These are phyloP conservation scores for Papilio gigon DNA, from an alignment of 2,888 invertebrate genomes.

Conservation along the genomic window DNA sequence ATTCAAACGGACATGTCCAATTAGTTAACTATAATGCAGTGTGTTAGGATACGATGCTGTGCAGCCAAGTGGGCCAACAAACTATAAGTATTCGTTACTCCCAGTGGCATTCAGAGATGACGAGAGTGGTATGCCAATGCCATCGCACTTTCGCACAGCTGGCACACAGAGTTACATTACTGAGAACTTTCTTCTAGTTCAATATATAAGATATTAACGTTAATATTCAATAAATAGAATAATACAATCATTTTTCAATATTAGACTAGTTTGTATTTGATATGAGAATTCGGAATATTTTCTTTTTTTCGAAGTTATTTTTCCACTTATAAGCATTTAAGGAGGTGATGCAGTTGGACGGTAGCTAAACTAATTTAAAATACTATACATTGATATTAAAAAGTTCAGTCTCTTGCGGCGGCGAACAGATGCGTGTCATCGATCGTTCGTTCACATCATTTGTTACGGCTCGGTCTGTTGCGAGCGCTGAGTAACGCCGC, in stretches of 20 bases:
- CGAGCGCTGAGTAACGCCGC: constrained; percentile 41
- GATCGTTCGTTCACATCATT: constrained; percentile 43
- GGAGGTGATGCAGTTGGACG: too few species aligned
- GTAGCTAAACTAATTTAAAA: background rate
- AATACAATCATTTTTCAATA: too few species aligned
- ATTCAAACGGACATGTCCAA: constrained; percentile 4
- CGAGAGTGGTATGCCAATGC: constrained; percentile 55
- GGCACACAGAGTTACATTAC: constrained; percentile 51
- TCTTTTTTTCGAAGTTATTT: too few species aligned
- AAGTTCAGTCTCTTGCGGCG: constrained; percentile 18
- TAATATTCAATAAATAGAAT: background rate
- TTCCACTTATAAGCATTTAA: too few species aligned
- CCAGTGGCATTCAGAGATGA: constrained; percentile 45
- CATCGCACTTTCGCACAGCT: constrained; percentile 52
- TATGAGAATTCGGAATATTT: too few species aligned
- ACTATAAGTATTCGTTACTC: constrained; percentile 29
- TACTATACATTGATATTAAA: background rate
- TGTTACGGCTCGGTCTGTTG: constrained; percentile 27
- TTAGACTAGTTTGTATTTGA: too few species aligned
- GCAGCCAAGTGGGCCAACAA: constrained; percentile 35
- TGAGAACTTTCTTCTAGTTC: constrained; percentile 45
- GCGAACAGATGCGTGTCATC: constrained; percentile 40
- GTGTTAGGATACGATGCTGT: background rate
- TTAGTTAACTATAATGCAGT: constrained; percentile 3
- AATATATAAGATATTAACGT: constrained; percentile 15